These are phyloP conservation scores for Pangasius macronema DNA, from an alignment of 2,797 vertebrate genomes.

Conservation along the genomic window DNA sequence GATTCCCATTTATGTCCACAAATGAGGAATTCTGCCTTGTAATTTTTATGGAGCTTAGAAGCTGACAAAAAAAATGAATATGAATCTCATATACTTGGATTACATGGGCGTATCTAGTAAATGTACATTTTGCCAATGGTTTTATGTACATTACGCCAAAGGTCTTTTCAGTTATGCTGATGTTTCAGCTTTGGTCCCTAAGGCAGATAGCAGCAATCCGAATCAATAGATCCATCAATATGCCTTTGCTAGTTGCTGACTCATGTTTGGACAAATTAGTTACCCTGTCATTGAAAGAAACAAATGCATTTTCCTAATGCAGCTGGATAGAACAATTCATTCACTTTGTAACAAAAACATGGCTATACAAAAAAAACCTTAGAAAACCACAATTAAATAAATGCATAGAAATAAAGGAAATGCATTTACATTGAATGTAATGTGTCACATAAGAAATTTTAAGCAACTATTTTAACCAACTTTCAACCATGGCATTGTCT, in stretches of 20 bases:
- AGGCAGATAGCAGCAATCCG: neutral
- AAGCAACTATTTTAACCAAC: neutral
- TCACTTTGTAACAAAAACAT: neutral
- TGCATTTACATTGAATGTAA: neutral
- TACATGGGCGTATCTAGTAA: neutral
- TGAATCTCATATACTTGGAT: neutral
- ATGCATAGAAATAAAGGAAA: neutral
- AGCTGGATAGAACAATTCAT: neutral
- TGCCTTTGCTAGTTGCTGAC: neutral
- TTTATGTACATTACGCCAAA: neutral
- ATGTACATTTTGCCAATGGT: neutral
- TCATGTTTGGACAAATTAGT: neutral
- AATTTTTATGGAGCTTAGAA: neutral
- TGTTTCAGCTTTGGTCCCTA: slow-evolving; percentile 8
- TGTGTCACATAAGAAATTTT: neutral
- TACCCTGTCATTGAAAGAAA: neutral
- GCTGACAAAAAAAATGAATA: neutral
- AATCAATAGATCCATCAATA: neutral
- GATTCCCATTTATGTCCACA: neutral
- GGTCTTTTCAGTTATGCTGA: slow-evolving; percentile 15
- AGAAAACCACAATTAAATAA: neutral
- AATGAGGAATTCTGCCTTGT: neutral
- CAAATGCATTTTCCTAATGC: neutral
- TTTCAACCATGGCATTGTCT: neutral
- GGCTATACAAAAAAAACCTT: neutral